These are phyloP conservation scores for Phragmatobia fuliginosa DNA, from an alignment of 2,888 invertebrate genomes.

Conservation along the genomic window DNA sequence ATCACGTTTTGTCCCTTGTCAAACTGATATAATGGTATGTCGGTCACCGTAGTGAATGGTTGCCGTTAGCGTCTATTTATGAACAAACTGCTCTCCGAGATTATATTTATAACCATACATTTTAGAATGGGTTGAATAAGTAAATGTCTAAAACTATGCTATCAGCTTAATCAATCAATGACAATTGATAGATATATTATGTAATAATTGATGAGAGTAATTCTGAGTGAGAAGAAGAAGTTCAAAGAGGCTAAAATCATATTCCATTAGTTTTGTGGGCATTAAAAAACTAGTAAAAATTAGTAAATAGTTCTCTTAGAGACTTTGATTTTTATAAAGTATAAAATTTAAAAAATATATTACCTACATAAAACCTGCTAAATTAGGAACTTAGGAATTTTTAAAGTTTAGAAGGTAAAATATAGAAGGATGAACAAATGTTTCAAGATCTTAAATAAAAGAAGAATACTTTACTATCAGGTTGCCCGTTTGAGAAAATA, in stretches of 20 bases:
- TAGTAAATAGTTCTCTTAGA: too few species aligned
- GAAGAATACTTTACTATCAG: not conserved
- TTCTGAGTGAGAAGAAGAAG: not conserved
- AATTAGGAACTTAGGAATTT: not conserved
- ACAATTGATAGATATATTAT: not conserved
- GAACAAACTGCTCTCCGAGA: not conserved
- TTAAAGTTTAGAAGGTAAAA: not conserved
- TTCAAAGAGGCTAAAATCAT: too few species aligned
- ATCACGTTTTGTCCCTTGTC: slow-evolving; percentile 35
- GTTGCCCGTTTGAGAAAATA: not conserved
- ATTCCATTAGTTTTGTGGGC: too few species aligned
- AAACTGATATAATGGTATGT: slow-evolving; percentile 28
- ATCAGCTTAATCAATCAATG: not conserved
- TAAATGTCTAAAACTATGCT: not conserved
- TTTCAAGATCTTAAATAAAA: not conserved
- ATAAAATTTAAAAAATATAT: not conserved
- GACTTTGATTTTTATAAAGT: too few species aligned
- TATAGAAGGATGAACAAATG: not conserved
- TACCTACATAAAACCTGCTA: not conserved
- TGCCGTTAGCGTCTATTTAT: slow-evolving; percentile 13
- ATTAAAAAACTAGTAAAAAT: too few species aligned
- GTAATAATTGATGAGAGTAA: too few species aligned
- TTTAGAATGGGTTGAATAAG: not conserved
- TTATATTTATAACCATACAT: not conserved
- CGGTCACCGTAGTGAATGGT: slow-evolving; percentile 29